A percentile compares a stretch with the other conserved stretches of the same genome.
These are phyloP conservation scores for Andricus quercusramuli DNA, from an alignment of 2,888 invertebrate species.

Conservation along the genomic window DNA sequence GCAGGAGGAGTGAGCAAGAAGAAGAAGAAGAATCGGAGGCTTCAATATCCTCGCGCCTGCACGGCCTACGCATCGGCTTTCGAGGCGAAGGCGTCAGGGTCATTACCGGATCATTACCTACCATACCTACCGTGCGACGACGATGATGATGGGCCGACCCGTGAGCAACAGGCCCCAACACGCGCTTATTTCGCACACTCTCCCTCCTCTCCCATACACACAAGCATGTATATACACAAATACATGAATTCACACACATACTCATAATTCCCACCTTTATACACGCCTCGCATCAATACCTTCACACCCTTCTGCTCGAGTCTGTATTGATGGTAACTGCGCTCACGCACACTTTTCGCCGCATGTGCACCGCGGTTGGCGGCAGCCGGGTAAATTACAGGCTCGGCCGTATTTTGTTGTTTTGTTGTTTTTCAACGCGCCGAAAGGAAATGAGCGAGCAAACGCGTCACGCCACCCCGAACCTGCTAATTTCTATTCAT, in stretches of 20 bases:
- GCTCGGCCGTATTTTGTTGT: slow-evolving; percentile 78
- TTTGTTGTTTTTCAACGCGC: slow-evolving; percentile 79
- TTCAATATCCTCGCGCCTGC: slow-evolving; percentile 54
- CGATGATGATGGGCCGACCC: slow-evolving; percentile 59
- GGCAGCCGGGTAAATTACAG: slow-evolving; percentile 78
- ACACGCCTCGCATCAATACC: slow-evolving; percentile 41
- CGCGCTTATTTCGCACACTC: slow-evolving; percentile 30
- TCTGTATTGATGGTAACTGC: slow-evolving; percentile 43
- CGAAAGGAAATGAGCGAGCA: slow-evolving; percentile 79
- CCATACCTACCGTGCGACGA: slow-evolving; percentile 76
- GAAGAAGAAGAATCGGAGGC: slow-evolving; percentile 53
- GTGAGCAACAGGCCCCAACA: slow-evolving; percentile 47
- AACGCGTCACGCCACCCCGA: slow-evolving; percentile 79
- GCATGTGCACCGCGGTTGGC: slow-evolving; percentile 67
- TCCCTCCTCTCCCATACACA: slow-evolving; percentile 36
- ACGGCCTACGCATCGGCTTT: slow-evolving; percentile 58
- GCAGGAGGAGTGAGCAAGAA: slow-evolving; percentile 46
- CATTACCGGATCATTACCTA: slow-evolving; percentile 78
- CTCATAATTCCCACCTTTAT: slow-evolving; percentile 53
- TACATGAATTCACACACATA: background rate
- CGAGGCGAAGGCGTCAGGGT: slow-evolving; percentile 73
- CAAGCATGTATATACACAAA: background rate
- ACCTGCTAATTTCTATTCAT: slow-evolving; percentile 79
- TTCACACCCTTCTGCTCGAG: slow-evolving; percentile 22
- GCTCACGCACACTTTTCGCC: slow-evolving; percentile 44